phyloP scores from a whole-genome alignment of 1,140 invertebrate genomes.

The Bombus breviceps region DNA sequence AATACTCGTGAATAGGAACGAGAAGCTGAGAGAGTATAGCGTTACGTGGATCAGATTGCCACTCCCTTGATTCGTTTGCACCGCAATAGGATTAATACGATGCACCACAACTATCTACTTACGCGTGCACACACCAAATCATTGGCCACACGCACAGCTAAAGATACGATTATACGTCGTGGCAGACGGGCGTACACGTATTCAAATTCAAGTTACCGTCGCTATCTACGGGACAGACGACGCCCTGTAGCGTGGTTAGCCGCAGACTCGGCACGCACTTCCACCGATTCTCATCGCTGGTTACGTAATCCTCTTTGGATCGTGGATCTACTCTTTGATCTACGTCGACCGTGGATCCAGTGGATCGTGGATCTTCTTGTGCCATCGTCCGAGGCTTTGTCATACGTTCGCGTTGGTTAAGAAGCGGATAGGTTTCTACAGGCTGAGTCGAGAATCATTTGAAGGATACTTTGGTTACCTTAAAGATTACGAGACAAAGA shows the following conservation, averaged over 20 bases:
- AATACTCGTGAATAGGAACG: neutral
- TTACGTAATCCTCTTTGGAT: constrained; percentile 60
- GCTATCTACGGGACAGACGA: constrained; percentile 57
- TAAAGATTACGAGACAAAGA: no score
- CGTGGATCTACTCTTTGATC: constrained; percentile 32
- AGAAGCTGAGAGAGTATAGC: neutral
- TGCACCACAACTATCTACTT: constrained; percentile 52
- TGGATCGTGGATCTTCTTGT: constrained; percentile 21
- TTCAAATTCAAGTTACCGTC: constrained; percentile 64
- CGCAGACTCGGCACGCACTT: constrained; percentile 69
- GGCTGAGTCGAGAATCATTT: neutral
- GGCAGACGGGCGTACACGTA: constrained; percentile 46
- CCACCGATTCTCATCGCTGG: constrained; percentile 68
- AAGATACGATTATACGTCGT: constrained; percentile 44
- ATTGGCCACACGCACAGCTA: constrained; percentile 5
- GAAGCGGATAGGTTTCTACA: neutral
- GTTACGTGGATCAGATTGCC: neutral
- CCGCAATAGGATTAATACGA: constrained; percentile 67
- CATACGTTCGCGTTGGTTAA: neutral
- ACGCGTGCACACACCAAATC: constrained; percentile 53
- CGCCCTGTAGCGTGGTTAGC: constrained; percentile 68
- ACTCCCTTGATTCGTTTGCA: constrained; percentile 33
- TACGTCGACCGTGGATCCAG: constrained; percentile 10
- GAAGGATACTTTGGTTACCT: no score
- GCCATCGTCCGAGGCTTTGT: neutral